Conservation (phyloP, 2,797 vertebrate genomes). For the Aratinga solstitialis region DNA sequence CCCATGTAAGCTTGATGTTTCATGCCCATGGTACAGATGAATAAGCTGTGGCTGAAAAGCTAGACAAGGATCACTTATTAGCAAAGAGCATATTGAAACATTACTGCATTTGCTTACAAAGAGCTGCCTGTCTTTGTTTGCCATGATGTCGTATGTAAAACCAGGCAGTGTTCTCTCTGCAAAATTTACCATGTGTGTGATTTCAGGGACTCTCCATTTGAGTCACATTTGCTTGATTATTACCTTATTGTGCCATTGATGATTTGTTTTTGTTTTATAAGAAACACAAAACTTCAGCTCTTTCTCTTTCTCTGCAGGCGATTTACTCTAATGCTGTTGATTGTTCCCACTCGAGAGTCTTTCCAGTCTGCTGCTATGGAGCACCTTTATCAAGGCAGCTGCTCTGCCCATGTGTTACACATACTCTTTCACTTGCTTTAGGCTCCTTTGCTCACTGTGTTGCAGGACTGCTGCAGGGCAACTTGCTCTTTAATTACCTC, state of each 20-base stretch:
- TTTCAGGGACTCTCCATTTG: background rate
- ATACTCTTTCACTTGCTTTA: rapidly evolving
- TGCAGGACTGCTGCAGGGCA: background rate
- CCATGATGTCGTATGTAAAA: background rate
- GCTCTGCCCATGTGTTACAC: background rate
- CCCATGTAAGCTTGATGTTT: background rate
- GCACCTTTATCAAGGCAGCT: background rate
- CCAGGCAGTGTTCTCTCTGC: background rate
- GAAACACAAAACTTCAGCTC: background rate
- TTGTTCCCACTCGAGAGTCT: background rate
- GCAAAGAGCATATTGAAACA: background rate
- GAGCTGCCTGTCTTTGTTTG: background rate
- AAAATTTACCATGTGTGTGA: background rate
- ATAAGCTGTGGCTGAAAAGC: background rate
- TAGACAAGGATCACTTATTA: background rate
- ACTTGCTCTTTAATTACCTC: background rate
- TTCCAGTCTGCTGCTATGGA: background rate
- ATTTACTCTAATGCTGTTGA: background rate
- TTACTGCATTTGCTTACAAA: background rate
- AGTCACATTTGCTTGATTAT: background rate
- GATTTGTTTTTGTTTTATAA: background rate
- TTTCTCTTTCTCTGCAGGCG: rapidly evolving
- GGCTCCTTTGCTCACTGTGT: background rate
- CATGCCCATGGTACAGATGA: background rate
- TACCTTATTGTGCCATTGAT: background rate